Evolutionary conservation across 2,113 vertebrate species (phyloP).

Genomic region (Dolichallabes microphthalmus): DNA sequence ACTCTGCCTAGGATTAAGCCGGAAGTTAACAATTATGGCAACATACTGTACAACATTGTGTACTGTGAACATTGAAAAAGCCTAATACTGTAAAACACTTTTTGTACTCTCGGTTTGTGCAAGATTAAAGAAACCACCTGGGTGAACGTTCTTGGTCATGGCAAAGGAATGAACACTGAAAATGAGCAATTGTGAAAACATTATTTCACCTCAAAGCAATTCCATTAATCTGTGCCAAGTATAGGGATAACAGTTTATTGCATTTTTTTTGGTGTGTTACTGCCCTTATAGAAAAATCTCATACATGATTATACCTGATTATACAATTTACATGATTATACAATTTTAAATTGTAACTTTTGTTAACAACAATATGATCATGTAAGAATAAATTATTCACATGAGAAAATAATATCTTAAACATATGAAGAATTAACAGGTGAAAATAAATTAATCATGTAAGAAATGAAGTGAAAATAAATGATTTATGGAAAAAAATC

Average conservation of each 20-base stretch:
- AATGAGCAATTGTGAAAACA: conserved; percentile 46
- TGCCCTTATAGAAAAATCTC: neutral
- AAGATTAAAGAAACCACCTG: conserved; percentile 46
- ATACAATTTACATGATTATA: neutral
- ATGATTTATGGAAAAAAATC: neutral
- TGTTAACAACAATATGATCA: neutral
- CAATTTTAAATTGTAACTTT: neutral
- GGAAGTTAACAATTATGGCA: neutral
- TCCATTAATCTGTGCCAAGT: conserved; percentile 13
- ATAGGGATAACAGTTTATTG: conserved; percentile 9
- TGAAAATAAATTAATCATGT: neutral
- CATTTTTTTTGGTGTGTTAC: neutral
- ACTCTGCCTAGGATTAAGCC: neutral
- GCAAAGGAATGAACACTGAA: conserved; percentile 41
- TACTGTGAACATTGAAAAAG: conserved; percentile 14
- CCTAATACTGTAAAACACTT: conserved; percentile 35
- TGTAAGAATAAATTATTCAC: neutral
- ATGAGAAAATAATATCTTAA: neutral
- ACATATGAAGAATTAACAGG: neutral
- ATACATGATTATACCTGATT: neutral
- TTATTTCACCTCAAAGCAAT: conserved; percentile 42
- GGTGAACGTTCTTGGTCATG: conserved; percentile 37
- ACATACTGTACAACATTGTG: too few relatives aligned
- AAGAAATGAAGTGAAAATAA: neutral
- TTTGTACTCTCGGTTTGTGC: conserved; percentile 27